Conservation (phyloP, 1,140 invertebrate species). For the Bilobella aurantiaca region DNA sequence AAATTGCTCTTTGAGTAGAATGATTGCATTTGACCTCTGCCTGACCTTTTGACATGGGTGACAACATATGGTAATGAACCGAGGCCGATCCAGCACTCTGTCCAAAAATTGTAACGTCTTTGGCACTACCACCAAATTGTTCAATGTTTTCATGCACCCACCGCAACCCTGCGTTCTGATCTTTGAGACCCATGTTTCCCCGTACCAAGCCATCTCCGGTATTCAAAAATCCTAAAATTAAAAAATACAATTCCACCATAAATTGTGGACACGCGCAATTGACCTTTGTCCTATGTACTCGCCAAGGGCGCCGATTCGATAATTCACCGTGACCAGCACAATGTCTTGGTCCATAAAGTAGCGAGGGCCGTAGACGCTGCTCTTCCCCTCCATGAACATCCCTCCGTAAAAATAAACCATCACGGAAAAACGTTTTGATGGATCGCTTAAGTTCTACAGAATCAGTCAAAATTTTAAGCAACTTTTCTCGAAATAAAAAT, state of each 20-base stretch:
- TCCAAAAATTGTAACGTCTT: constrained; percentile 42
- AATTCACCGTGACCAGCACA: constrained; percentile 31
- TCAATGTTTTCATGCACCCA: constrained; percentile 25
- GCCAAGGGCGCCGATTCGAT: constrained; percentile 27
- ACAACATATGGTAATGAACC: background rate
- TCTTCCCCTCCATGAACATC: constrained; percentile 35
- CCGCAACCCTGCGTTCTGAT: constrained; percentile 13
- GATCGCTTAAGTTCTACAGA: background rate
- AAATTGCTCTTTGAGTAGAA: background rate
- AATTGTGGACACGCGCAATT: background rate
- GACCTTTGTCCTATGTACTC: constrained; percentile 21
- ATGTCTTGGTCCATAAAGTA: constrained; percentile 29
- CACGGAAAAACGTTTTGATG: constrained; percentile 36
- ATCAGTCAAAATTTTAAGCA: too few relatives aligned
- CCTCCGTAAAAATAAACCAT: constrained; percentile 47
- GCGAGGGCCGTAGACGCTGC: constrained; percentile 16
- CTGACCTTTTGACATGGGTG: background rate
- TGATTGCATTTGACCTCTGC: background rate
- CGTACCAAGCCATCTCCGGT: constrained; percentile 11
- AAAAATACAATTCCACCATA: background rate
- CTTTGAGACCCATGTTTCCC: constrained; percentile 26
- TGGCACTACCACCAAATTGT: constrained; percentile 14
- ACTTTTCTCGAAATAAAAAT: too few relatives aligned
- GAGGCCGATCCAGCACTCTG: constrained; percentile 40
- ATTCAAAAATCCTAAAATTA: constrained; percentile 10